A percentile compares a stretch with the other conserved stretches of the same genome.
phyloP scores from a whole-genome alignment of 2,888 invertebrate species.

The Ornithoptera priamus region DNA sequence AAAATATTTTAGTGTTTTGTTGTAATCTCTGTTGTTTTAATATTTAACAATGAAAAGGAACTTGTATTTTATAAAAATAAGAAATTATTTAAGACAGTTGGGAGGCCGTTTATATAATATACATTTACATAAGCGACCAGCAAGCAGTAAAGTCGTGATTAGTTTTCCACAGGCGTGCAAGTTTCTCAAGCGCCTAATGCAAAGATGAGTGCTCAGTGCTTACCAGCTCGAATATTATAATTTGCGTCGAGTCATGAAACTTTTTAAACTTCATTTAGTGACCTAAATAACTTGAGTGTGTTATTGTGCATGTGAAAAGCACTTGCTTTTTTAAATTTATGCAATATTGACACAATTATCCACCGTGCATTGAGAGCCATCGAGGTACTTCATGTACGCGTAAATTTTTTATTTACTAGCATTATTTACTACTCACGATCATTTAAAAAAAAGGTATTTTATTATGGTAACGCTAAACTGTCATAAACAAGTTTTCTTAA shows the following conservation, averaged over 20 bases:
- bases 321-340: conserved; percentile 22
- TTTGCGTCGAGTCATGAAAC: conserved; percentile 18
- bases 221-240: conserved; percentile 22
- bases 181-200: conserved; percentile 26
- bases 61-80: background rate
- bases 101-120: conserved; percentile 6
- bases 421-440: background rate
- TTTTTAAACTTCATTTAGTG: conserved; percentile 21
- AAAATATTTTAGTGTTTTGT: background rate
- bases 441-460: background rate
- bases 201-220: conserved; percentile 26
- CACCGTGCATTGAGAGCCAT: background rate
- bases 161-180: conserved; percentile 24
- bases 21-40: too few species aligned
- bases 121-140: conserved; percentile 17
- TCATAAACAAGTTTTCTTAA: too few species aligned
- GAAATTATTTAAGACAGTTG: conserved; percentile 7
- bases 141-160: conserved; percentile 23
- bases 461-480: too few species aligned
- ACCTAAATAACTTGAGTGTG: conserved; percentile 23
- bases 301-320: conserved; percentile 6
- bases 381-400: background rate
- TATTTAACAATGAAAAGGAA: too few species aligned
- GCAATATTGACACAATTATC: conserved; percentile 22
- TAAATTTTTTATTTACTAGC: background rate